phyloP scores from a whole-genome alignment of 2,888 invertebrate species.

The Hymenopus coronatus region DNA sequence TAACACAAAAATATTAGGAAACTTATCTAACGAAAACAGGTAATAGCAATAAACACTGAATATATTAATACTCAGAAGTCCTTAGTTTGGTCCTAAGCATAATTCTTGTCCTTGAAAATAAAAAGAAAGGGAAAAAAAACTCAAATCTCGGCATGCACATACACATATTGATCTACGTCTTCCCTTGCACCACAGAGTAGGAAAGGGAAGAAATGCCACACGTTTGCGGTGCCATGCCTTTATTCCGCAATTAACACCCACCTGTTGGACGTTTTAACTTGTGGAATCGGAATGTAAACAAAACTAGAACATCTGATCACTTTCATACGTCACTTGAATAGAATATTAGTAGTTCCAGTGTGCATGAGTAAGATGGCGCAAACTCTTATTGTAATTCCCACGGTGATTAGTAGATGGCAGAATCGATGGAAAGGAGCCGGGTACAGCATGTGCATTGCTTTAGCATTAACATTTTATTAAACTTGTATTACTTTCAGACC shows the following conservation, averaged over 20 bases:
- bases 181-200: not conserved
- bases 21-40: not conserved
- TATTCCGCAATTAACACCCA: not conserved
- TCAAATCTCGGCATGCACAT: not conserved
- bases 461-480: too few relatives aligned
- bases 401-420: not conserved
- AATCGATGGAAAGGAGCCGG: not conserved
- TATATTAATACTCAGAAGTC: not conserved
- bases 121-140: not conserved
- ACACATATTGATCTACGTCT: not conserved
- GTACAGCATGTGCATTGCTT: too few relatives aligned
- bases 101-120: not conserved
- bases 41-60: not conserved
- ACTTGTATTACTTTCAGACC: too few relatives aligned
- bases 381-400: not conserved
- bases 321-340: not conserved
- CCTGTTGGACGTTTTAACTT: not conserved
- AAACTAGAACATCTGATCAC: not conserved
- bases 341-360: not conserved
- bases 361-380: not conserved
- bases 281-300: not conserved
- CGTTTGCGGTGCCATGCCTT: not conserved
- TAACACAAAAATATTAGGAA: not conserved
- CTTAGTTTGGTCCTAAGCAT: not conserved
- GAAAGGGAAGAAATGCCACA: not conserved